Evolutionary conservation across 1,140 invertebrate genomes (phyloP).

Genomic region (Phortica variegata): DNA sequence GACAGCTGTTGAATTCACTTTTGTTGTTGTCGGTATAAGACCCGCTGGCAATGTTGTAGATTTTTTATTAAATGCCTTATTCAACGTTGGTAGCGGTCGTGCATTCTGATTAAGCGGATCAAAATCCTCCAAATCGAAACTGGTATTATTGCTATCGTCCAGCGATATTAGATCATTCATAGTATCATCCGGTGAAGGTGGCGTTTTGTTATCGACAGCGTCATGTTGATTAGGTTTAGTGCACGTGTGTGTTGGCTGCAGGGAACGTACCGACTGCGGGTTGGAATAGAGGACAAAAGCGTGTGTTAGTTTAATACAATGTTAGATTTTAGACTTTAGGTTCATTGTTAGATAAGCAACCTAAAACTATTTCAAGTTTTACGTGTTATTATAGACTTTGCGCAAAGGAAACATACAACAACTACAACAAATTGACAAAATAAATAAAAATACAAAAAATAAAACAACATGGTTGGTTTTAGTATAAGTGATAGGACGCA

Average conservation of each 20-base stretch:
- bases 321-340: no score
- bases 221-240: conserved; percentile 1
- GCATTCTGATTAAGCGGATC: conserved; percentile 56
- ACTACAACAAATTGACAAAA: not conserved
- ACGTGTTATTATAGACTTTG: no score
- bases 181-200: conserved; percentile 32
- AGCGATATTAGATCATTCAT: conserved; percentile 56
- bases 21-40: conserved; percentile 43
- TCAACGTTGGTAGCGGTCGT: conserved; percentile 39
- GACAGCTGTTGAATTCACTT: conserved; percentile 29
- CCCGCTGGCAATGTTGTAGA: conserved; percentile 58
- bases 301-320: conserved; percentile 15
- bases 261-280: conserved; percentile 30
- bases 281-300: conserved; percentile 12
- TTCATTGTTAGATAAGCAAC: no score
- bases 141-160: conserved; percentile 53
- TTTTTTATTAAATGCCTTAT: conserved; percentile 41
- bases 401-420: conserved; percentile 11
- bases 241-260: conserved; percentile 20
- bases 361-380: no score
- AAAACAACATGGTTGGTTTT: conserved; percentile 16
- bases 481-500: conserved; percentile 34
- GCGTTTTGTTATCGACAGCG: conserved; percentile 16
- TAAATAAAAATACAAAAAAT: conserved; percentile 7
- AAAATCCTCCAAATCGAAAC: conserved; percentile 55